phyloP scores from a whole-genome alignment of 2,797 vertebrate species.

The Merluccius polli region DNA sequence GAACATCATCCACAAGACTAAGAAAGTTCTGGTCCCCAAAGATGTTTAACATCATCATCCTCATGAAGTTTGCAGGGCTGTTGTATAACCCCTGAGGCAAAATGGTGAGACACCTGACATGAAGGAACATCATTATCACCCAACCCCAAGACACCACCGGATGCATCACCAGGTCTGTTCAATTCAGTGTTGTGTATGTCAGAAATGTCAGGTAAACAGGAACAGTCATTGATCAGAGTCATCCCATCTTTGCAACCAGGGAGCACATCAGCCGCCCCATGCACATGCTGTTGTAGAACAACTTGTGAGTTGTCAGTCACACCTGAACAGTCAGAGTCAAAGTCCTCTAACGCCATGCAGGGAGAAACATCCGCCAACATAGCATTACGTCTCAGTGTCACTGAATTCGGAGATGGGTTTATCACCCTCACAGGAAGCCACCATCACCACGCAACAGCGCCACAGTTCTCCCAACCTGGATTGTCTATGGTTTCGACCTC shows the following conservation, averaged over 20 bases:
- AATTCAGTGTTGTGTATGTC: conserved; percentile 26
- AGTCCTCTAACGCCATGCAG: conserved; percentile 17
- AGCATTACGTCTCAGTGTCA: too few relatives aligned
- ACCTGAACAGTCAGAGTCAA: conserved; percentile 4
- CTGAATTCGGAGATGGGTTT: too few relatives aligned
- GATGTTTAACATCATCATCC: too few relatives aligned
- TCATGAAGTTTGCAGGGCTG: too few relatives aligned
- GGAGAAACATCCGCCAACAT: conserved; percentile 30
- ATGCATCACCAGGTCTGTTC: too few relatives aligned
- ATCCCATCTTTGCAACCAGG: too few relatives aligned
- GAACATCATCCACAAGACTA: conserved; percentile 14
- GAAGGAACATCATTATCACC: conserved; percentile 38
- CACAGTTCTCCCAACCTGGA: conserved; percentile 16
- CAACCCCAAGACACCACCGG: too few relatives aligned
- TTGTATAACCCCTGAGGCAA: neutral
- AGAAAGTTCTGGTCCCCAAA: too few relatives aligned
- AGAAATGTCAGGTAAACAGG: conserved; percentile 10
- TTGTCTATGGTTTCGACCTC: neutral
- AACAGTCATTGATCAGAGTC: neutral
- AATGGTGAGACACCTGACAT: too few relatives aligned
- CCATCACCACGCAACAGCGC: too few relatives aligned
- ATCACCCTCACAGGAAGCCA: conserved; percentile 12
- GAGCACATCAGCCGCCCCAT: too few relatives aligned
- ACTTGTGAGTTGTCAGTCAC: conserved; percentile 4
- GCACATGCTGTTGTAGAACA: too few relatives aligned